These are phyloP conservation scores for Elgaria multicarinata DNA, from an alignment of 2,113 vertebrate genomes.

Conservation along the genomic window DNA sequence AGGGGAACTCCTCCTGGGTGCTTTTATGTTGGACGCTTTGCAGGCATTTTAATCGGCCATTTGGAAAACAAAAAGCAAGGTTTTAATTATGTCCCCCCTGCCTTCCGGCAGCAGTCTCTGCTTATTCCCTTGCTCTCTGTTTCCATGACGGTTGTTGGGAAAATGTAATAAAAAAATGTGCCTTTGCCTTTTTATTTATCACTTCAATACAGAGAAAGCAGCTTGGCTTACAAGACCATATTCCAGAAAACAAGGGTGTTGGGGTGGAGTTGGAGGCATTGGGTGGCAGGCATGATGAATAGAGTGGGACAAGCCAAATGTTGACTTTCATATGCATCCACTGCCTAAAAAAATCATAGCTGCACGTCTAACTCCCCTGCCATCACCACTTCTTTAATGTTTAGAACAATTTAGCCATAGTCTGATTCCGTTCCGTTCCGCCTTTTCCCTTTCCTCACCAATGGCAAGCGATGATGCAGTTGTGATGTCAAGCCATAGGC, in stretches of 20 bases:
- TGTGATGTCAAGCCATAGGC: not conserved
- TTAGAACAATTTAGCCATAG: not conserved
- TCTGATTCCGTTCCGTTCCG: not conserved
- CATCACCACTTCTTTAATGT: not conserved
- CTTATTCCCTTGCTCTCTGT: constrained; percentile 12
- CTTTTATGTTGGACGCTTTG: constrained; percentile 65
- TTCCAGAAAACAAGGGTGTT: not conserved
- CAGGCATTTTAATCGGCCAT: constrained; percentile 69
- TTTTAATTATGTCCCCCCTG: constrained; percentile 74
- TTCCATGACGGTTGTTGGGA: constrained; percentile 48
- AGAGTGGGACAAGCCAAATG: no score
- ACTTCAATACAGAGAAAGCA: constrained; percentile 46
- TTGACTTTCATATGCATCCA: not conserved
- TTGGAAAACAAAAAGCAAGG: constrained; percentile 64
- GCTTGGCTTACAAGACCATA: not conserved
- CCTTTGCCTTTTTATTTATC: constrained; percentile 59
- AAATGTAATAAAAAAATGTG: constrained; percentile 49
- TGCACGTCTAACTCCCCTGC: not conserved
- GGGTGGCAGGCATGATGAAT: no score
- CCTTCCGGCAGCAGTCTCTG: constrained; percentile 50
- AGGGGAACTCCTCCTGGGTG: constrained; percentile 33
- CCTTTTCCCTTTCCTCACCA: no score
- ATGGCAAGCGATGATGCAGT: not conserved
- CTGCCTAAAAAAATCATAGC: not conserved
- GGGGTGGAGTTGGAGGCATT: not conserved